phyloP scores from a whole-genome alignment of 2,797 vertebrate genomes.

The Halcyon leucocephala region DNA sequence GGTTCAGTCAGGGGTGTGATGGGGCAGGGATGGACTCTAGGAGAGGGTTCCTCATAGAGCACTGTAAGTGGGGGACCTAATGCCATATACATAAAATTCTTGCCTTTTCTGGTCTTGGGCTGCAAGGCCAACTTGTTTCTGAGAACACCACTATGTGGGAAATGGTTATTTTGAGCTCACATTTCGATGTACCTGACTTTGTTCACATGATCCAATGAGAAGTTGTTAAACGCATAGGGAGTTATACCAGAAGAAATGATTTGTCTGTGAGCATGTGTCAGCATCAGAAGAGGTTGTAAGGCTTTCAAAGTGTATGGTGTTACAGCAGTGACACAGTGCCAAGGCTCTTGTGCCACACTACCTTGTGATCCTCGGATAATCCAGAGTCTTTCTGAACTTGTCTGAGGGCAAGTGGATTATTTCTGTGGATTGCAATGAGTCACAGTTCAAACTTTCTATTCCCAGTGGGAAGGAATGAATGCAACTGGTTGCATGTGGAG shows the following conservation, averaged over 20 bases:
- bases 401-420: not conserved
- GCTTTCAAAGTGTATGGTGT: not conserved
- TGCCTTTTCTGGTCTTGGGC: not conserved
- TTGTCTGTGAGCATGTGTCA: not conserved
- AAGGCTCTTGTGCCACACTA: not conserved
- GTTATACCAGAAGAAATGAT: not conserved
- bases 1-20: not conserved
- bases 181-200: not conserved
- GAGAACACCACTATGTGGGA: not conserved
- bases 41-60: not conserved
- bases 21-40: not conserved
- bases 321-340: not conserved
- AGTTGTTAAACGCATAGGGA: not conserved
- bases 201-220: not conserved
- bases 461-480: not conserved
- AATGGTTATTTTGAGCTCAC: not conserved
- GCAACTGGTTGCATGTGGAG: not conserved
- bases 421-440: not conserved
- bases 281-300: not conserved
- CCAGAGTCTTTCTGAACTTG: not conserved
- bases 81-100: too few relatives aligned
- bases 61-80: not conserved
- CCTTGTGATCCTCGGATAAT: not conserved
- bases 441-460: not conserved
- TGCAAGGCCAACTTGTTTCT: not conserved